phyloP scores from a whole-genome alignment of 1,140 invertebrate genomes.

The Proctacanthus coquilletti region DNA sequence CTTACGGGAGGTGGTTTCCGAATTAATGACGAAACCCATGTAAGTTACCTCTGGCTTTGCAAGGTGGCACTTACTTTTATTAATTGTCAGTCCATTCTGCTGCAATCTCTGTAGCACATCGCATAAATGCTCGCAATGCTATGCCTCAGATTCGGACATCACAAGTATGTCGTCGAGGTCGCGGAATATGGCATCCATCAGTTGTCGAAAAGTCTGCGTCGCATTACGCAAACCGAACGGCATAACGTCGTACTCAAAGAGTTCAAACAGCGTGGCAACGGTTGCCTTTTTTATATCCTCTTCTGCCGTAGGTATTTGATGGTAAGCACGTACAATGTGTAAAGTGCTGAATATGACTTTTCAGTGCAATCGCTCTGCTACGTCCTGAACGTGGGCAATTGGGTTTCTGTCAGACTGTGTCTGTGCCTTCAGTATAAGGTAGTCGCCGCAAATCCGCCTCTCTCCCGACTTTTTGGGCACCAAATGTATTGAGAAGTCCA shows the following conservation, averaged over 20 bases:
- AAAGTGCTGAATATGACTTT: conserved; percentile 29
- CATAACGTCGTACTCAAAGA: conserved; percentile 14
- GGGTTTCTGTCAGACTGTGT: conserved; percentile 25
- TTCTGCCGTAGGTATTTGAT: conserved; percentile 25
- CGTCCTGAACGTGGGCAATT: conserved; percentile 20
- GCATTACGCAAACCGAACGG: conserved; percentile 23
- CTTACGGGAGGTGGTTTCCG: conserved; percentile 9
- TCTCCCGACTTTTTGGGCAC: conserved; percentile 26
- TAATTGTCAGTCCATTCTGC: conserved; percentile 11
- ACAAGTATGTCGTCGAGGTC: conserved; percentile 29
- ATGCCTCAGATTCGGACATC: conserved; percentile 11
- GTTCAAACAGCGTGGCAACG: conserved; percentile 22
- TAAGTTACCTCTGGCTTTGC: conserved; percentile 12
- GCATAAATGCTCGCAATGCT: conserved; percentile 17
- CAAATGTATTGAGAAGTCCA: conserved; percentile 32
- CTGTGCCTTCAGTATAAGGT: conserved; percentile 28
- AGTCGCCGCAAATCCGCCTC: conserved; percentile 31
- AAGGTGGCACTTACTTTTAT: conserved; percentile 18
- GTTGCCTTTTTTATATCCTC: conserved; percentile 27
- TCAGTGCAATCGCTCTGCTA: conserved; percentile 17
- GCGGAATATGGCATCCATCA: conserved; percentile 27
- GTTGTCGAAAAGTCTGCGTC: conserved; percentile 32
- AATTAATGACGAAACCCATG: conserved; percentile 11
- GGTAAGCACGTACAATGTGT: conserved; percentile 33
- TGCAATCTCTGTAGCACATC: conserved; percentile 8